Percentiles rank a stretch among this genome's conserved stretches.
phyloP scores from a whole-genome alignment of 2,888 invertebrate genomes.

The Parapristionchus giblindavisi region DNA sequence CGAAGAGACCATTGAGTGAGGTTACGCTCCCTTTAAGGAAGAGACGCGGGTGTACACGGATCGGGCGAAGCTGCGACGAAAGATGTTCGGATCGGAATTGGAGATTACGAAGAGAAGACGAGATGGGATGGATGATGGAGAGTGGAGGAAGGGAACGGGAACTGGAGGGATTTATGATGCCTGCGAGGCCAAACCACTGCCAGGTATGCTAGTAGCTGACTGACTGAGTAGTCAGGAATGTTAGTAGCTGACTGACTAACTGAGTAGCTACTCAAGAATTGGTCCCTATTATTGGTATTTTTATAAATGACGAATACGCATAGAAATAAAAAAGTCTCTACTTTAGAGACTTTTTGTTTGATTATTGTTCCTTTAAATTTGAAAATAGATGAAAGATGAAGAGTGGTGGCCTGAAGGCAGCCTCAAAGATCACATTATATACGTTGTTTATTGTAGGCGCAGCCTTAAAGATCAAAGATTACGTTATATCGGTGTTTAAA shows the following conservation, averaged over 20 bases:
- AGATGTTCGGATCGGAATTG: conserved; percentile 47
- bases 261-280: neutral
- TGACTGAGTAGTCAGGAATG: neutral
- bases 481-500: too few relatives aligned
- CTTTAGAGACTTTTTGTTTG: too few relatives aligned
- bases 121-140: neutral
- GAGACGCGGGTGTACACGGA: conserved; percentile 43
- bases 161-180: conserved; percentile 33
- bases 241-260: neutral
- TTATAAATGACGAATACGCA: too few relatives aligned
- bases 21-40: conserved; percentile 10
- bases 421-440: neutral
- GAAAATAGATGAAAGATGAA: neutral
- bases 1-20: too few relatives aligned
- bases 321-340: too few relatives aligned
- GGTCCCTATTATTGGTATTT: too few relatives aligned
- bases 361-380: neutral
- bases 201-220: conserved; percentile 11
- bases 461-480: too few relatives aligned
- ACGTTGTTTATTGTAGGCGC: too few relatives aligned
- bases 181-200: conserved; percentile 35
- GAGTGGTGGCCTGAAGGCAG: neutral
- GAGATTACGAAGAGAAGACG: neutral
- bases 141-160: neutral
- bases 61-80: conserved; percentile 48